These are phyloP conservation scores for Euglossa dilemma DNA, from an alignment of 1,140 invertebrate genomes.

Conservation along the genomic window DNA sequence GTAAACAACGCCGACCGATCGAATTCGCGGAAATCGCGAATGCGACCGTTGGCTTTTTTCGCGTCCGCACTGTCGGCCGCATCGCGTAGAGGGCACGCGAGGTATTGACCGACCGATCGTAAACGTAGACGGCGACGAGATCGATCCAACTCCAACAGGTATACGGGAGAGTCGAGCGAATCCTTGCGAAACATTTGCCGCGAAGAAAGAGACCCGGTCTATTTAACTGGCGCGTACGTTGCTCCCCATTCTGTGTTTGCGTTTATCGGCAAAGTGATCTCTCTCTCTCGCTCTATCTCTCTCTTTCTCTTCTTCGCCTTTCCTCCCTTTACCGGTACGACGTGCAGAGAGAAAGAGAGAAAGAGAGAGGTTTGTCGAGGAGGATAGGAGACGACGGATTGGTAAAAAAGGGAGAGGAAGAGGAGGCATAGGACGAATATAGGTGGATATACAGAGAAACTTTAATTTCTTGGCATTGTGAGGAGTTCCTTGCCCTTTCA, in stretches of 20 bases:
- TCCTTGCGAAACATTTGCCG: slow-evolving; percentile 38
- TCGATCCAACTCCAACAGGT: slow-evolving; percentile 53
- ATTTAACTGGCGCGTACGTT: slow-evolving; percentile 46
- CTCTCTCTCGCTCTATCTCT: slow-evolving; percentile 18
- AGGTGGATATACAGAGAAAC: slow-evolving; percentile 78
- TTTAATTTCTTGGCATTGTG: slow-evolving; percentile 81
- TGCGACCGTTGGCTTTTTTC: no score
- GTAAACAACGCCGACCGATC: no score
- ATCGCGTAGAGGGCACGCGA: background rate
- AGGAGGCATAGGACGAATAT: slow-evolving; percentile 66
- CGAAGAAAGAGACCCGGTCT: slow-evolving; percentile 40
- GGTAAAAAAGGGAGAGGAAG: slow-evolving; percentile 45
- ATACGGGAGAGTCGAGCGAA: slow-evolving; percentile 9
- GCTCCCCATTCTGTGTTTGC: slow-evolving; percentile 48
- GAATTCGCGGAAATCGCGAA: background rate
- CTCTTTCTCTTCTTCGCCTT: slow-evolving; percentile 32
- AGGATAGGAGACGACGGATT: slow-evolving; percentile 51
- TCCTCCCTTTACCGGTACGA: slow-evolving; percentile 49
- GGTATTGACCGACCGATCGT: background rate
- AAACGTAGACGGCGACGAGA: slow-evolving; percentile 9
- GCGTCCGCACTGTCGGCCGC: no score
- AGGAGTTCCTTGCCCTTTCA: slow-evolving; percentile 81
- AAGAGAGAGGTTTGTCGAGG: no score
- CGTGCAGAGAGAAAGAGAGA: no score
- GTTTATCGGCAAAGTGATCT: slow-evolving; percentile 50